Conservation (phyloP, 1,140 invertebrate species). For the Araneus ventricosus region DNA sequence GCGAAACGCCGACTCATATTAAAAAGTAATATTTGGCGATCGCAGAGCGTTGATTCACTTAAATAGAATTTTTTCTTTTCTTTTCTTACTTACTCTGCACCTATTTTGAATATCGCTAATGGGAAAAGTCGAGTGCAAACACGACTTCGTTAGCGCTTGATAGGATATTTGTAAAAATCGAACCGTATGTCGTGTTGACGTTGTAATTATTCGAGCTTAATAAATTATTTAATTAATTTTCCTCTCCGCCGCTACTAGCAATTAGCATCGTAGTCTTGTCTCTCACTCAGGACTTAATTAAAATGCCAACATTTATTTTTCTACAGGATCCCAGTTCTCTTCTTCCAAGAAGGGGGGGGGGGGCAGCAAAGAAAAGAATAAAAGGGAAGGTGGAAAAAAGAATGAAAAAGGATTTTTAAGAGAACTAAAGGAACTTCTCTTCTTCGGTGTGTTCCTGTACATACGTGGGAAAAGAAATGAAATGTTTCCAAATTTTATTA, state of each 20-base stretch:
- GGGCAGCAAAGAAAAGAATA: not conserved
- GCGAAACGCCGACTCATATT: constrained; percentile 69
- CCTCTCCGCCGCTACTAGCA: constrained; percentile 69
- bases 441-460: not conserved
- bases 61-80: constrained; percentile 54
- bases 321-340: not conserved
- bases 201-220: constrained; percentile 75
- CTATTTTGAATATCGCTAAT: constrained; percentile 74
- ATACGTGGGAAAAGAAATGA: constrained; percentile 27
- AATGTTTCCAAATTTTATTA: constrained; percentile 57
- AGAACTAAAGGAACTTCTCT: constrained; percentile 8
- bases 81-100: constrained; percentile 35
- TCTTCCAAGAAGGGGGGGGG: not conserved
- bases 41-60: constrained; percentile 73
- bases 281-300: constrained; percentile 60
- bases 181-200: constrained; percentile 74
- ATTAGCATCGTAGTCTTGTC: constrained; percentile 68
- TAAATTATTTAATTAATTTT: constrained; percentile 76
- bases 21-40: constrained; percentile 75
- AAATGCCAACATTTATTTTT: constrained; percentile 75
- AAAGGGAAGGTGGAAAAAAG: not conserved
- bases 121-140: constrained; percentile 73
- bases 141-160: constrained; percentile 71
- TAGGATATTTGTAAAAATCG: constrained; percentile 75
- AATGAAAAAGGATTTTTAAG: not conserved